Conservation (phyloP, 1,140 invertebrate genomes). For the Cheumatopsyche charites region DNA sequence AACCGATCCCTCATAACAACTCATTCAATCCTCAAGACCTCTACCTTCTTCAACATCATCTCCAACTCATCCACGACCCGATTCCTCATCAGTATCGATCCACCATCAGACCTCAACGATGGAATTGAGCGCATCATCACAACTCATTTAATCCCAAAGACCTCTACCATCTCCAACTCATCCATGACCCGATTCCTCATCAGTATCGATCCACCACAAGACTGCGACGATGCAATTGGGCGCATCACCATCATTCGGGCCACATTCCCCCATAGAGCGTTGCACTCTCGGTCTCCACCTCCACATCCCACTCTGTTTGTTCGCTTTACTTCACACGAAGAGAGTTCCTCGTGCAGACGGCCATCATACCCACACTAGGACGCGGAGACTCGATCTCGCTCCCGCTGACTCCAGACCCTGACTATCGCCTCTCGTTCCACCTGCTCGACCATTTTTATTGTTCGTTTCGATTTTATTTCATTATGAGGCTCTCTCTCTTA, state of each 20-base stretch:
- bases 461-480: constrained; percentile 1
- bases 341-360: no score
- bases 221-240: not conserved
- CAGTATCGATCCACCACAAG: not conserved
- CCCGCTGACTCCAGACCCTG: not conserved
- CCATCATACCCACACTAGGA: no score
- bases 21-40: no score
- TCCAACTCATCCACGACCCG: no score
- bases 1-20: no score
- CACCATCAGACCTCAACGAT: not conserved
- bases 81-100: not conserved
- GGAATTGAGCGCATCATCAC: not conserved
- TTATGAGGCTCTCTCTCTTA: constrained; percentile 1
- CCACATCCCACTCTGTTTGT: constrained; percentile 16
- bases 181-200: no score
- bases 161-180: no score
- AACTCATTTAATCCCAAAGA: no score
- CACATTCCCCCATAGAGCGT: constrained; percentile 21
- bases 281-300: constrained; percentile 9
- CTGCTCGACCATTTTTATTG: constrained; percentile 38
- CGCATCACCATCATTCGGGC: not conserved
- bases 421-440: constrained; percentile 4
- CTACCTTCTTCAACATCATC: no score
- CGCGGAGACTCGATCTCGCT: no score
- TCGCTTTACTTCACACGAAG: not conserved